Percentiles rank a stretch among this genome's conserved stretches.
Conservation (phyloP, 2,888 invertebrate species). For the Lucinisca nassula region DNA sequence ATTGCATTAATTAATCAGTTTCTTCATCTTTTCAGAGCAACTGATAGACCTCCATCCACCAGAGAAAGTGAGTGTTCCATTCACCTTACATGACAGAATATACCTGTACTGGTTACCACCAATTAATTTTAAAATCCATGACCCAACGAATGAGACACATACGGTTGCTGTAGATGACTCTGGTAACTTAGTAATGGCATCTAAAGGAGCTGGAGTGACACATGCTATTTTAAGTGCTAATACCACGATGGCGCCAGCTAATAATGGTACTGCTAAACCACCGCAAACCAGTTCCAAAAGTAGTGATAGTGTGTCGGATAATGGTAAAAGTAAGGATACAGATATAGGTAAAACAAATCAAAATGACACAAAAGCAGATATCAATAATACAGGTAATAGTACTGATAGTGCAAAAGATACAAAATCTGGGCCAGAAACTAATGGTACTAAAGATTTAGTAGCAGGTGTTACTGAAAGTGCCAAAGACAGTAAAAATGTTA, state of each 20-base stretch:
- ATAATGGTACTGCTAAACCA: background rate
- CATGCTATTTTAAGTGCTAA: background rate
- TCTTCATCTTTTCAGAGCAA: slow-evolving; percentile 51
- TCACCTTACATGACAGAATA: slow-evolving; percentile 46
- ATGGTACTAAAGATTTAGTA: background rate
- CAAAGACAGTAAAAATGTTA: background rate
- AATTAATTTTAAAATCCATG: slow-evolving; percentile 57
- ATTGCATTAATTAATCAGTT: too few relatives aligned
- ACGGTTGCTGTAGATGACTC: background rate
- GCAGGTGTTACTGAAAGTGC: background rate
- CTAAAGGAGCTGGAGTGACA: background rate
- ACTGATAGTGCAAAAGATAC: background rate
- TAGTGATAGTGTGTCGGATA: background rate
- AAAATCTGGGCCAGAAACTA: background rate
- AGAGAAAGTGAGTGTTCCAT: slow-evolving; percentile 68
- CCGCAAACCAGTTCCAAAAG: background rate
- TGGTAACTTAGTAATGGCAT: background rate
- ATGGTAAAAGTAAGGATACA: background rate
- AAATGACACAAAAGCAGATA: background rate
- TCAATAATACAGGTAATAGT: background rate
- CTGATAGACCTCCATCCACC: slow-evolving; percentile 72
- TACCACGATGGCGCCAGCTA: background rate
- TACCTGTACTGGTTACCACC: slow-evolving; percentile 76
- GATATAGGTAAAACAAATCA: background rate
- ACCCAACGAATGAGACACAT: background rate